phyloP scores from a whole-genome alignment of 2,797 vertebrate species.

The Oophaga sylvatica region DNA sequence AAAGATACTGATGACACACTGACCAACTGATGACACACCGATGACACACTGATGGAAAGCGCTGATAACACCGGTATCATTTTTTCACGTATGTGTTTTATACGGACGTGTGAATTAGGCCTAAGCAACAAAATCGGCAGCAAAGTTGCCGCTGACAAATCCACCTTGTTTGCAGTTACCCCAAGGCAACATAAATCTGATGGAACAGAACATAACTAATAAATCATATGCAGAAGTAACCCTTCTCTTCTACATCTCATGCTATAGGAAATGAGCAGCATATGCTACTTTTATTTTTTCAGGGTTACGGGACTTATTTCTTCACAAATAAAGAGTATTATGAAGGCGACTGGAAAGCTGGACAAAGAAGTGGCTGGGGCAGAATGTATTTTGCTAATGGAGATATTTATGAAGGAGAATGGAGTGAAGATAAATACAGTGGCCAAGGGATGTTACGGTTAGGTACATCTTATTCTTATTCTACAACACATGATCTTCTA shows the following conservation, averaged over 20 bases:
- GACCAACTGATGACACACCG: too few relatives aligned
- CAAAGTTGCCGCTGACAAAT: too few relatives aligned
- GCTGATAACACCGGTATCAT: too few relatives aligned
- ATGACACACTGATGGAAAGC: too few relatives aligned
- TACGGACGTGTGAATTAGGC: too few relatives aligned
- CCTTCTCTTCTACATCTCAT: too few relatives aligned
- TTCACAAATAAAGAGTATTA: conserved; percentile 76
- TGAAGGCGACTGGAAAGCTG: conserved; percentile 85
- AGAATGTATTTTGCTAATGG: conserved; percentile 81
- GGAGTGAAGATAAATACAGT: conserved; percentile 75
- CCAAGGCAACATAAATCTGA: background rate
- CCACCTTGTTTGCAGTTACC: too few relatives aligned
- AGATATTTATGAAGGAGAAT: conserved; percentile 88
- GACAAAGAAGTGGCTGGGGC: conserved; percentile 84
- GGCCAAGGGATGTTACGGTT: conserved; percentile 81
- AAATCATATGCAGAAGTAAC: too few relatives aligned
- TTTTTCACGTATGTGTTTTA: too few relatives aligned
- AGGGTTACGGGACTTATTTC: conserved; percentile 84
- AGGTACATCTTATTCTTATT: conserved; percentile 71
- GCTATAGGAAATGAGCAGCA: background rate
- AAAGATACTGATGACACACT: too few relatives aligned
- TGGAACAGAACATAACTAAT: background rate
- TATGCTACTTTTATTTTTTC: conserved; percentile 7
- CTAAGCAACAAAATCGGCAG: too few relatives aligned
- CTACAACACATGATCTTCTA: background rate